phyloP scores from a whole-genome alignment of 1,140 invertebrate genomes.

The Apis cerana region DNA sequence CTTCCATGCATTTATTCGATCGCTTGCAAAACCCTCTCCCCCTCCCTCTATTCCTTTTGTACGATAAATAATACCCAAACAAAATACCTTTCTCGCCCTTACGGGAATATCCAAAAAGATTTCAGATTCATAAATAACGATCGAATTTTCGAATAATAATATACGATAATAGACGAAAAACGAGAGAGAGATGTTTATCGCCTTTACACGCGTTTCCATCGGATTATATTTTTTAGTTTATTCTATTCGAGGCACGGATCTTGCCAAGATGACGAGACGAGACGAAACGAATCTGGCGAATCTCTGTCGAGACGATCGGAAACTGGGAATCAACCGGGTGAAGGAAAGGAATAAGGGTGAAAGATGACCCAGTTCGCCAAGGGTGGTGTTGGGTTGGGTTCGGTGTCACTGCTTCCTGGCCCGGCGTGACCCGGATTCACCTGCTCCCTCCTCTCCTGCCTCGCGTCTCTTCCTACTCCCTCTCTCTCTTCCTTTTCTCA shows the following conservation, averaged over 20 bases:
- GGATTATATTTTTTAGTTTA: neutral
- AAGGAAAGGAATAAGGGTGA: slow-evolving; percentile 46
- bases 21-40: neutral
- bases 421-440: slow-evolving; percentile 51
- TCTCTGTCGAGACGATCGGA: slow-evolving; percentile 14
- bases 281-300: neutral
- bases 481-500: slow-evolving; percentile 41
- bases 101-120: no score
- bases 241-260: neutral
- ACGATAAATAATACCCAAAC: no score
- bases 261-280: neutral
- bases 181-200: no score
- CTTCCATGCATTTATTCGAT: slow-evolving; percentile 3
- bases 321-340: slow-evolving; percentile 1
- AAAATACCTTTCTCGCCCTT: no score
- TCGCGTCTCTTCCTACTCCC: slow-evolving; percentile 31
- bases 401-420: slow-evolving; percentile 52
- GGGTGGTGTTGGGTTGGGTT: slow-evolving; percentile 48
- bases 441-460: slow-evolving; percentile 31
- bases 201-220: no score
- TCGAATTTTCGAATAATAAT: no score
- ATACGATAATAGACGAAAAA: no score
- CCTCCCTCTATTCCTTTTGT: no score
- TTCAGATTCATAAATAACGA: no score
- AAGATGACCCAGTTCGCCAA: slow-evolving; percentile 51